phyloP scores from a whole-genome alignment of 2,797 vertebrate species.

The Dermochelys coriacea region DNA sequence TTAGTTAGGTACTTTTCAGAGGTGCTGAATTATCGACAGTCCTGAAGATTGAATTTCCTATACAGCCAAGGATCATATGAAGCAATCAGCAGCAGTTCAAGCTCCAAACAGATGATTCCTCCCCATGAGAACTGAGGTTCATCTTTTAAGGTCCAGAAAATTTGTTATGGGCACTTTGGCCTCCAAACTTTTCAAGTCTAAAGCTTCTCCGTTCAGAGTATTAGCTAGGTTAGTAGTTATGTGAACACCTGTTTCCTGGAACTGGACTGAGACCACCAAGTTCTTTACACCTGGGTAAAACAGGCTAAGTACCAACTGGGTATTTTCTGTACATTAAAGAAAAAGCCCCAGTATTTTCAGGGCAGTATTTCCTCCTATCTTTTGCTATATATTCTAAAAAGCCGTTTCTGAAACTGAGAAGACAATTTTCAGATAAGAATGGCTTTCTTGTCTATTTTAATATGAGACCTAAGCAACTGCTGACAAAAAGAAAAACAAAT shows the following conservation, averaged over 20 bases:
- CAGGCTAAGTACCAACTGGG: not conserved
- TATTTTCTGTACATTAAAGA: not conserved
- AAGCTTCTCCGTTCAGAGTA: not conserved
- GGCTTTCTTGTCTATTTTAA: not conserved
- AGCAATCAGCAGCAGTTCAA: not conserved
- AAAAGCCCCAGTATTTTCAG: not conserved
- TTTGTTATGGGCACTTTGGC: not conserved
- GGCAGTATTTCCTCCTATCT: not conserved
- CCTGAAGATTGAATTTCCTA: accelerated
- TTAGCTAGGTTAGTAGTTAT: not conserved
- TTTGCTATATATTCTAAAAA: not conserved
- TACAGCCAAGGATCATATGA: not conserved
- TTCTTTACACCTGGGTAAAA: not conserved
- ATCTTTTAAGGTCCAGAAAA: not conserved
- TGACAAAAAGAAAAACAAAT: not conserved
- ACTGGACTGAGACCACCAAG: not conserved
- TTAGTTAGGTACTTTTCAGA: not conserved
- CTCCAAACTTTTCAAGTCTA: not conserved
- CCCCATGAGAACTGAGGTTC: not conserved
- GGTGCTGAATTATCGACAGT: accelerated
- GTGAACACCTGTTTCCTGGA: not conserved
- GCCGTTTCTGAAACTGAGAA: not conserved
- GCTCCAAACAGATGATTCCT: not conserved
- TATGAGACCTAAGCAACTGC: not conserved
- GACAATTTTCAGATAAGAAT: not conserved